Conservation (phyloP, 2,797 vertebrate genomes). For the Neosilurus hyrtlii region DNA sequence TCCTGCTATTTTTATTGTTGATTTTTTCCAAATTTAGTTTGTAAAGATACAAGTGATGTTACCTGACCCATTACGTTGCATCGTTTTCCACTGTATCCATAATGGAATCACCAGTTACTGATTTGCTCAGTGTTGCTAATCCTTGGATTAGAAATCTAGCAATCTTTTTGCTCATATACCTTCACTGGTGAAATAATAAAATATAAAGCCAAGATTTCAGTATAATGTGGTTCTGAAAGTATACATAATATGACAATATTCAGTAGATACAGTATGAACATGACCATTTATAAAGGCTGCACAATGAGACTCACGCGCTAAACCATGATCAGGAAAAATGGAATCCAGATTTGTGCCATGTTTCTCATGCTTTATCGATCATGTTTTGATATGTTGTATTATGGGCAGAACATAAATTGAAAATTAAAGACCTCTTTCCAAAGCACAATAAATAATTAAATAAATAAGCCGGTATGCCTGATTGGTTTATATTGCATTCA, state of each 20-base stretch:
- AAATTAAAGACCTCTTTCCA: constrained; percentile 48
- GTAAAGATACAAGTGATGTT: neutral
- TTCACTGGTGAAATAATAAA: neutral
- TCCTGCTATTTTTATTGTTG: too few relatives aligned
- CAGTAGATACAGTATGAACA: neutral
- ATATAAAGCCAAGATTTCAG: neutral
- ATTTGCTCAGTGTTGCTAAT: neutral
- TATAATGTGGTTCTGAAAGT: neutral
- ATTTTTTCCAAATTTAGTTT: neutral
- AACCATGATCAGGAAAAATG: constrained; percentile 18
- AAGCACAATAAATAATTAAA: constrained; percentile 32
- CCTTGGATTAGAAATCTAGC: neutral
- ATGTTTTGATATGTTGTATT: constrained; percentile 12
- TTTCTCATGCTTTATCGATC: constrained; percentile 37
- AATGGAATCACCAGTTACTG: neutral
- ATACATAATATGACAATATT: neutral
- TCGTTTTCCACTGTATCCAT: neutral
- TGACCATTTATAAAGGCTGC: neutral
- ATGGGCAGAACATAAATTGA: constrained; percentile 3
- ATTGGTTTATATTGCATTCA: neutral
- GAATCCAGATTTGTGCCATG: constrained; percentile 29
- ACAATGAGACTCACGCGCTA: constrained; percentile 15
- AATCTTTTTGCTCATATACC: neutral
- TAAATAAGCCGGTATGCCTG: neutral
- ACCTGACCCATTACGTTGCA: neutral